Conservation (phyloP, 2,888 invertebrate species). For the Diaphora mendica region DNA sequence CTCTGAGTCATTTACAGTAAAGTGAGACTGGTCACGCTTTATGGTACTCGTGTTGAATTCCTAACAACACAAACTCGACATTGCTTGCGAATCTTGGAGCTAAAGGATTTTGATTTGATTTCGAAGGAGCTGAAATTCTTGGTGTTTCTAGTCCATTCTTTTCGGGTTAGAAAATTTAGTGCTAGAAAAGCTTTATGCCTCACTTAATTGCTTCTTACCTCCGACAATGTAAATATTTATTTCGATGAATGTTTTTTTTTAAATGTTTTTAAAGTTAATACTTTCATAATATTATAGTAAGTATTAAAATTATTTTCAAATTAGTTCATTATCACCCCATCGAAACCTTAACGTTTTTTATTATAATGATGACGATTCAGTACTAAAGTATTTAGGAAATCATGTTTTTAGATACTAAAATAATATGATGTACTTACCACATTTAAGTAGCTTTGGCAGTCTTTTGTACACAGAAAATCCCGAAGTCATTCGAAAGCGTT, state of each 20-base stretch:
- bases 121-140: no score
- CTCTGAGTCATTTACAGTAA: slow-evolving; percentile 32
- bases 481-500: background rate
- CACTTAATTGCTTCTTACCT: background rate
- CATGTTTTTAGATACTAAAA: background rate
- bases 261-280: no score
- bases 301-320: background rate
- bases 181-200: background rate
- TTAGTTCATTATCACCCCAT: background rate
- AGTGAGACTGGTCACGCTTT: slow-evolving; percentile 35
- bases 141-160: background rate
- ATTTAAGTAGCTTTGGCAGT: background rate
- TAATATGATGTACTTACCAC: background rate
- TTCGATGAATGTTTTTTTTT: no score
- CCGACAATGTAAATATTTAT: no score
- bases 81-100: no score
- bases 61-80: slow-evolving; percentile 11
- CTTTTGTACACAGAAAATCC: background rate
- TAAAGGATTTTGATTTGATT: no score
- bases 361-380: background rate
- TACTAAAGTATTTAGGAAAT: background rate
- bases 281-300: no score
- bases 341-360: background rate
- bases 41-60: slow-evolving; percentile 19
- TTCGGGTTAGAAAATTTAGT: no score